Base-by-base conservation (phyloP, 2,888 invertebrate species). In the Tenthredo distinguenda region DNA sequence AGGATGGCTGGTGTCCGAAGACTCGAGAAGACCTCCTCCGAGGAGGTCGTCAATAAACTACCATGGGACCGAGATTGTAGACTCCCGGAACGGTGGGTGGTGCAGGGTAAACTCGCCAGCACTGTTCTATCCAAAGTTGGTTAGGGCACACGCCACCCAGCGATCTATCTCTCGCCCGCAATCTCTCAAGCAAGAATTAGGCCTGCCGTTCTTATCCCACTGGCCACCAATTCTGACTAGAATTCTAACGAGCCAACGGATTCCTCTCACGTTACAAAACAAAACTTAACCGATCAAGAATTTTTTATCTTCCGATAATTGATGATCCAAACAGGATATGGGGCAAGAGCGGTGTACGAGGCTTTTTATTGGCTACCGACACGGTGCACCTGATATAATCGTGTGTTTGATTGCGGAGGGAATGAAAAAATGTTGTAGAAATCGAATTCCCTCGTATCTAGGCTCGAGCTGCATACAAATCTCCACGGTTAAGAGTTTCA, bases 91-190 rank as follows among this genome's bases (percentile, higher is more conserved):
- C 62, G 81, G 58, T 81, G 34, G 62, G 81, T 81, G 81, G 34
- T 62, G 81, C 62, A 62, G 62, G 81, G 37, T 62, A 62, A 81
- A 81, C 62, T 81, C 62, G 58, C 37, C 21, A 62, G 18, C 81
- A 76, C 86, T 84, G 71, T 85, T 76, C 72, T 72, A 21, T 83
- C 58, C 85, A 79, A 74, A 74, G 65, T 85, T 85, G 84, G 85
- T 74, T 72, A 81, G 86, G 82, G 82, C 81, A 81, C 87, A 87
- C 85, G 87, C 87, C 86, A 84, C 86, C 74, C 86, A 86, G 87
- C 84, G 86, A 88, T 88, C 85, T 83, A 87, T 87, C 87, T 86
- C 84, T 21, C 68, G 50, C 26, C 37, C 83, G 83, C 83, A 72
- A 72, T 71, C 50, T 84, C 86, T 86, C 86, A 86, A 65, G 84